Percentiles rank a stretch among this genome's conserved stretches.
phyloP scores from a whole-genome alignment of 2,888 invertebrate genomes.

The Eristalis intricaria region DNA sequence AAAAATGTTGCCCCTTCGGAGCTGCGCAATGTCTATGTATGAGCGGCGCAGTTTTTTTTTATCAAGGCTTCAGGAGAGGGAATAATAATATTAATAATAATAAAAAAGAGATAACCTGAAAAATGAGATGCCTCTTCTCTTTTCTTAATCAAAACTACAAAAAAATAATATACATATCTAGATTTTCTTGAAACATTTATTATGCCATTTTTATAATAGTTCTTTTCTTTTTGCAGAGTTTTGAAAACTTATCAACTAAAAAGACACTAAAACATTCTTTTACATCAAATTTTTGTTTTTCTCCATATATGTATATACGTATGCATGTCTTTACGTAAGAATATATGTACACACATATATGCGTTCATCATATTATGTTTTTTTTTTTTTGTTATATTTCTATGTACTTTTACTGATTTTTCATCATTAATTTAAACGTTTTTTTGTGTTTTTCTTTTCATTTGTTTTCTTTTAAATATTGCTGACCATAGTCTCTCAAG shows the following conservation, averaged over 20 bases:
- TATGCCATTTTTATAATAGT: conserved; percentile 38
- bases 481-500: conserved; percentile 61
- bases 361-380: background rate
- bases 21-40: background rate
- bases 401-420: conserved; percentile 26
- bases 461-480: conserved; percentile 58
- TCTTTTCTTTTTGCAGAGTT: conserved; percentile 41
- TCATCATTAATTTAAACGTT: conserved; percentile 16
- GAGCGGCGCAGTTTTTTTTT: background rate
- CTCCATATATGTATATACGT: conserved; percentile 12
- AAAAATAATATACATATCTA: conserved; percentile 12
- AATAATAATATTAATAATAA: background rate
- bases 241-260: conserved; percentile 73
- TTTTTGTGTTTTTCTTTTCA: conserved; percentile 21
- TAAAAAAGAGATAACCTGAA: conserved; percentile 3
- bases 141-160: conserved; percentile 2
- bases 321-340: background rate
- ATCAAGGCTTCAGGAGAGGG: background rate
- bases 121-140: background rate
- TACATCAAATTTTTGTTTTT: conserved; percentile 60
- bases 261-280: conserved; percentile 73
- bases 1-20: background rate
- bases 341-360: conserved; percentile 24
- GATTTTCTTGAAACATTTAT: conserved; percentile 56
- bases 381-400: background rate